Evolutionary conservation across 2,888 invertebrate species (phyloP).

Genomic region (Andrena flavipes): DNA sequence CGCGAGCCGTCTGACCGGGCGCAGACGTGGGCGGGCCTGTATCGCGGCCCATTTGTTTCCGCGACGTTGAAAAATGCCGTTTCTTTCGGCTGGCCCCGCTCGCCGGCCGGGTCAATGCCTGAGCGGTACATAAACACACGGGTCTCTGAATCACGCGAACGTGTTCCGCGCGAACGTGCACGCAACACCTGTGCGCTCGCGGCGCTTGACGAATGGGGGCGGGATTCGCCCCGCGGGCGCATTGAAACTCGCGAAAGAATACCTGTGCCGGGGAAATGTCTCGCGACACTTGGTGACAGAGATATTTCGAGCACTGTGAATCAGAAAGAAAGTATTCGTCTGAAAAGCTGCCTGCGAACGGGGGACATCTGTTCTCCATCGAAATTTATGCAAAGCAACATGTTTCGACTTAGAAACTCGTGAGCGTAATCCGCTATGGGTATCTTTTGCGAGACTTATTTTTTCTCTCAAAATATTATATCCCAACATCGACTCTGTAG

Average conservation of each 20-base stretch:
- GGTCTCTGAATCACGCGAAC: conserved; percentile 34
- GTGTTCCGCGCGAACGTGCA: not conserved
- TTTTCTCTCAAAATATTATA: no score
- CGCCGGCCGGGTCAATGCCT: conserved; percentile 66
- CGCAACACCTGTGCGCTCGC: conserved; percentile 17
- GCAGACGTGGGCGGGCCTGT: conserved; percentile 64
- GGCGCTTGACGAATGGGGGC: not conserved
- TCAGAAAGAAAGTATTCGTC: not conserved
- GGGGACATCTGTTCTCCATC: no score
- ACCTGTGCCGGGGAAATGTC: not conserved
- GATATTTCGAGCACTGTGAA: not conserved
- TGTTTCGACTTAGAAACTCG: not conserved
- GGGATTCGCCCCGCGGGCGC: not conserved
- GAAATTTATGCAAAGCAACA: not conserved
- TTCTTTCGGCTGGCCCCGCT: conserved; percentile 61
- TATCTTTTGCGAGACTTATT: not conserved
- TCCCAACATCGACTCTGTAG: no score
- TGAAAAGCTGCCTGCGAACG: no score
- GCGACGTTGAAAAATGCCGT: conserved; percentile 76
- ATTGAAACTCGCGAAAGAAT: not conserved
- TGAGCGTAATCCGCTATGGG: not conserved
- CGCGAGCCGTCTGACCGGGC: conserved; percentile 17
- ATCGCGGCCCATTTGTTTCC: conserved; percentile 75
- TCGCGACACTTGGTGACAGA: not conserved
- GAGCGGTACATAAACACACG: conserved; percentile 34